Evolutionary conservation across 35 echinoderm and acorn worm genomes (phyloP).

Genomic region (Diadema setosum): DNA sequence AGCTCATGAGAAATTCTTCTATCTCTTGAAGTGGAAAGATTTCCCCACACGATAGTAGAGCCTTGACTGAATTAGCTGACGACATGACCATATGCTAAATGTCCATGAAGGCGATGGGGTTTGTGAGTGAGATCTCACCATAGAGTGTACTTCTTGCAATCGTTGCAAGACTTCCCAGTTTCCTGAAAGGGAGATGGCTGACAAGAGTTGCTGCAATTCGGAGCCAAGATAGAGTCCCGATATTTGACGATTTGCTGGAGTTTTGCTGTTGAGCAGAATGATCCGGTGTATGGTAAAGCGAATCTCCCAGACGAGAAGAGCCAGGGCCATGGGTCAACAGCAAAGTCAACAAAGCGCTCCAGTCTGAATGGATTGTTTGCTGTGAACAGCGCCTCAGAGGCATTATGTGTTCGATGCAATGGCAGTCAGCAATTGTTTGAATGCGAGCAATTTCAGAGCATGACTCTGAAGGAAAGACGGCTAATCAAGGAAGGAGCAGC

Average conservation of each 20-base stretch:
- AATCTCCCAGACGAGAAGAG: not conserved
- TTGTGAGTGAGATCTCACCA: not conserved
- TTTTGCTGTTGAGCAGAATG: not conserved
- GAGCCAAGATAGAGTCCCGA: not conserved
- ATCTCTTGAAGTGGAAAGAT: not conserved
- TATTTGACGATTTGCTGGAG: not conserved
- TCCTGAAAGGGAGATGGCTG: not conserved
- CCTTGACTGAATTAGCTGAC: constrained; percentile 22
- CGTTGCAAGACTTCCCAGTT: not conserved
- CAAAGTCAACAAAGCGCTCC: not conserved
- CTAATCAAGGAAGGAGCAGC: too few species aligned
- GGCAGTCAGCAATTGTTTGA: too few species aligned
- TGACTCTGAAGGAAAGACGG: too few species aligned
- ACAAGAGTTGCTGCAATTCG: not conserved
- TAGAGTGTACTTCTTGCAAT: not conserved
- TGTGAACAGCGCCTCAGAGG: too few species aligned
- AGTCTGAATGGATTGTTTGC: not conserved
- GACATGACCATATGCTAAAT: constrained; percentile 36
- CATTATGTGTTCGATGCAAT: not conserved
- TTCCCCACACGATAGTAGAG: not conserved
- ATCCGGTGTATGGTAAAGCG: constrained; percentile 30
- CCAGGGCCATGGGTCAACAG: not conserved
- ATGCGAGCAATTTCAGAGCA: too few species aligned
- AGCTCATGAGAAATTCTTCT: not conserved
- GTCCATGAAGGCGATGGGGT: constrained; percentile 16